Evolutionary conservation across 2,797 vertebrate species (phyloP).

Genomic region (Mormyrus proboscirostris): DNA sequence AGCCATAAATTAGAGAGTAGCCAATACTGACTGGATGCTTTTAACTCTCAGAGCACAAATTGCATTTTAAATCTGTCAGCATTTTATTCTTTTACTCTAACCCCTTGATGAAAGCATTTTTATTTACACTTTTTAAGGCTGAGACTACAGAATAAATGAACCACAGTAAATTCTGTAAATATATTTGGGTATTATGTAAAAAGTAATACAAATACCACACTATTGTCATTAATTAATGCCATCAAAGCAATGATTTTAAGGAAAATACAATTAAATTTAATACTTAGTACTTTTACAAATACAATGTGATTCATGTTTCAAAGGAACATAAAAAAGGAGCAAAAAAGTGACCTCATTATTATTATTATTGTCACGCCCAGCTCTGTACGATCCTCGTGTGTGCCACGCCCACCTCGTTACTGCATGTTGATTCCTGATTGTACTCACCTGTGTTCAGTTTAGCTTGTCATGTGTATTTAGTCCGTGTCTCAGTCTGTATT

Average conservation of each 20-base stretch:
- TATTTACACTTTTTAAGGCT: neutral
- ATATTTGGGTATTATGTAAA: neutral
- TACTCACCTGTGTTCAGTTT: too few relatives aligned
- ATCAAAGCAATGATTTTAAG: neutral
- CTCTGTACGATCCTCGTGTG: too few relatives aligned
- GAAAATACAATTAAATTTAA: neutral
- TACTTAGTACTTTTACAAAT: neutral
- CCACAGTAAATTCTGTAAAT: neutral
- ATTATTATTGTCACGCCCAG: too few relatives aligned
- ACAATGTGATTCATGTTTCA: neutral
- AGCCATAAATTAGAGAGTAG: neutral
- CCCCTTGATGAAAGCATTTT: neutral
- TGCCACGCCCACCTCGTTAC: too few relatives aligned
- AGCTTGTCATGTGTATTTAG: too few relatives aligned
- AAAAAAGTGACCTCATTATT: neutral
- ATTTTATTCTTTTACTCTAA: neutral
- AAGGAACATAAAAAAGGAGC: neutral
- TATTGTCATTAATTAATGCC: neutral
- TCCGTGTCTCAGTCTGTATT: too few relatives aligned
- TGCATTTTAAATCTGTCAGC: slow-evolving; percentile 13
- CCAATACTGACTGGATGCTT: neutral
- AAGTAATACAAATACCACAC: neutral
- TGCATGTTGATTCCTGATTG: too few relatives aligned
- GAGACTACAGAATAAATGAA: neutral
- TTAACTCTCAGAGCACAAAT: slow-evolving; percentile 6